Conservation (phyloP, 1,140 invertebrate genomes). For the Hyles vespertilio region DNA sequence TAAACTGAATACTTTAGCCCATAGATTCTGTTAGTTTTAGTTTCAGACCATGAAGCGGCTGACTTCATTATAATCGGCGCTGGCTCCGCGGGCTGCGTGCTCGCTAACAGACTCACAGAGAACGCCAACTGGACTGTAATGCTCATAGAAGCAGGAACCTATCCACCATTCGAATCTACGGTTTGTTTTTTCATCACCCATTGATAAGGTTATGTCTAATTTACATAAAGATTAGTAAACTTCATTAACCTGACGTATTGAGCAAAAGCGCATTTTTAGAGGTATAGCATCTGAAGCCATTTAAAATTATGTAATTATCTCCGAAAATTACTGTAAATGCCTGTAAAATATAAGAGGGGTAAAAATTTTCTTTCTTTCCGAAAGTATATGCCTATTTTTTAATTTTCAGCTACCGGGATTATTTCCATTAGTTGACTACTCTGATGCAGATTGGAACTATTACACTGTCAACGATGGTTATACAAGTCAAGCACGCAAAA, state of each 20-base stretch:
- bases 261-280: no score
- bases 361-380: no score
- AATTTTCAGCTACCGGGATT: slow-evolving; percentile 37
- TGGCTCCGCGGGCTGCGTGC: slow-evolving; percentile 86
- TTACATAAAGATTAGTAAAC: no score
- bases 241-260: no score
- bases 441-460: slow-evolving; percentile 81
- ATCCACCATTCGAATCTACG: slow-evolving; percentile 37
- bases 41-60: slow-evolving; percentile 68
- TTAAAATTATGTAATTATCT: no score
- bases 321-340: no score
- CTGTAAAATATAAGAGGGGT: no score
- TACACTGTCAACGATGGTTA: slow-evolving; percentile 80
- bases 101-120: slow-evolving; percentile 85
- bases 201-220: no score
- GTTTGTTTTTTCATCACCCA: slow-evolving; percentile 17
- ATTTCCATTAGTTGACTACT: slow-evolving; percentile 24
- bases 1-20: no score
- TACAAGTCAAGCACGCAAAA: slow-evolving; percentile 78
- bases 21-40: not conserved
- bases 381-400: not conserved
- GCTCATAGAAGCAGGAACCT: slow-evolving; percentile 84
- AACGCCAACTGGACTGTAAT: slow-evolving; percentile 80
- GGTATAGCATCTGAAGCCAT: no score
- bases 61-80: slow-evolving; percentile 88